Base-by-base conservation (phyloP, 2,113 vertebrate genomes). In the Sialia sialis region DNA sequence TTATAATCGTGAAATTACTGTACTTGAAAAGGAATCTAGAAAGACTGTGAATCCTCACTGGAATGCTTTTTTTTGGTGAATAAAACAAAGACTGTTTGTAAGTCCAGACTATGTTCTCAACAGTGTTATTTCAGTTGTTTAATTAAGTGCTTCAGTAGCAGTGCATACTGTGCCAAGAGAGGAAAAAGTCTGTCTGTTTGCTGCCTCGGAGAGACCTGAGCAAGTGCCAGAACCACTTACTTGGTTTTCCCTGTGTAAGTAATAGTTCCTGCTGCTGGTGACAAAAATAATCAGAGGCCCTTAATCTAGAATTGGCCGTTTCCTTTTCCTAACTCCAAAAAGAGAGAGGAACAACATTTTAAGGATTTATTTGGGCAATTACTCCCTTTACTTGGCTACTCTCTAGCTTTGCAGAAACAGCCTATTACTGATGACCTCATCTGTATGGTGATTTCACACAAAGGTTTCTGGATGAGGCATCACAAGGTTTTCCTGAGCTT, bases 61-160 rank as follows among this genome's bases (percentile, higher is more conserved):
- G 51, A 81, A 23, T 5, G 1, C 23, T 39, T 89, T 59, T 59
- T 68, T 16, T 34, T 75, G 52, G 67, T 75, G 55, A 80, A 27
- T 73, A 44, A 76, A 72, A 63, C 11, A 7, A 30, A 56, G 34
- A 46, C 3, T 36, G 7, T 92, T 74, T 70, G 81, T 72, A 64
- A 78, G 60, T 48, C 39, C 34, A 14, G 48, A 32, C 52, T 70
- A 14, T 74, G 51, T 87, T 93, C 80, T 84, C 48, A 48, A 2
- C 44, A 79, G 54, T 58, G n/a, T 87, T 84, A 60, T 68, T 96
- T 93, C 43, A 75, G 62, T 89, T 87, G 66, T 89, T 87, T 93
- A 89, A 93, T 91, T 56, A 89, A 87, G 60, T 81, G 46, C 63
- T 88, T 85, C 70, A 58, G 75, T 58, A 86, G 68, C 70, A 77